These are phyloP conservation scores for Crotalus tigris DNA, from an alignment of 2,113 vertebrate genomes.

Conservation along the genomic window DNA sequence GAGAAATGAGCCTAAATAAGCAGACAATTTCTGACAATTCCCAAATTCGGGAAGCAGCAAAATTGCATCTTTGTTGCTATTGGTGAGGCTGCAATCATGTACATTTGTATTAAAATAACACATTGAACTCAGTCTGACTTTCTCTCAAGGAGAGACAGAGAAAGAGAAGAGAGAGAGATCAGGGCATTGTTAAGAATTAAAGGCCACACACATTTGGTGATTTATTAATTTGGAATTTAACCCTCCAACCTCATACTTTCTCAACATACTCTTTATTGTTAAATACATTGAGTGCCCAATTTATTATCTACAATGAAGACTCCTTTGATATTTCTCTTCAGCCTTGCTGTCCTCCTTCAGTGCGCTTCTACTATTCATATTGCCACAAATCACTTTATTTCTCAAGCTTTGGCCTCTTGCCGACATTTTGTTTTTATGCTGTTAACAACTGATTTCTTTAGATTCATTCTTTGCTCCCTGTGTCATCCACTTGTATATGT, in stretches of 20 bases:
- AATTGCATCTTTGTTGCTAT: neutral
- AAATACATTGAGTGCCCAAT: neutral
- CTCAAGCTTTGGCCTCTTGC: neutral
- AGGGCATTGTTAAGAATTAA: neutral
- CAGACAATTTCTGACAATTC: neutral
- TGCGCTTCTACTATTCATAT: neutral
- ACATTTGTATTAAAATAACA: neutral
- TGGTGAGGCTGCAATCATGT: neutral
- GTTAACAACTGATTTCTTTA: neutral
- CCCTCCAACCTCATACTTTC: neutral
- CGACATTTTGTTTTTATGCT: neutral
- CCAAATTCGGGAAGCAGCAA: neutral
- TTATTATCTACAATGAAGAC: neutral
- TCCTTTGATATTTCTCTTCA: neutral
- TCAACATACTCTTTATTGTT: neutral
- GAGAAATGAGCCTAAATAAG: neutral
- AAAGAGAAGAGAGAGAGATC: neutral
- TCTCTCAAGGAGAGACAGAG: neutral
- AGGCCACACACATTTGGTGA: neutral
- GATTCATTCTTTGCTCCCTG: neutral
- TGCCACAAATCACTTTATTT: neutral
- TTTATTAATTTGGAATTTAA: neutral
- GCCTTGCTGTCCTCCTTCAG: neutral
- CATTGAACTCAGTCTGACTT: neutral
- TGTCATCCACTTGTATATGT: neutral